These are phyloP conservation scores for Leuciscus idus DNA, from an alignment of 2,113 vertebrate genomes.

Conservation along the genomic window DNA sequence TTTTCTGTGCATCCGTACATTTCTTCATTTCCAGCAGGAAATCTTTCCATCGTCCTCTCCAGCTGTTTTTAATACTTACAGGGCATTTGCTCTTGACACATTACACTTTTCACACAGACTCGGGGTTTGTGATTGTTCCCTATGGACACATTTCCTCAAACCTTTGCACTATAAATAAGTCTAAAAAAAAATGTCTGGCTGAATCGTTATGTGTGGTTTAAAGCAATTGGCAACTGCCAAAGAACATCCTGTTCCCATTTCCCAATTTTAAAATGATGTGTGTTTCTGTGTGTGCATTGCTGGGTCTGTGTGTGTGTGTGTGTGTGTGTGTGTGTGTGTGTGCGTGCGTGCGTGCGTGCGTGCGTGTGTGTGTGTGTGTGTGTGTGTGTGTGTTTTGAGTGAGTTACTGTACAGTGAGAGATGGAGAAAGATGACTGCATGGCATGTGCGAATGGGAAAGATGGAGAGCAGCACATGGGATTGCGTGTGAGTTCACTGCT, in stretches of 20 bases:
- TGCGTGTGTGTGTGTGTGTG: too few species aligned
- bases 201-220: constrained; percentile 34
- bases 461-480: neutral
- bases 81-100: neutral
- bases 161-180: constrained; percentile 34
- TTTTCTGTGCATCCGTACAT: neutral
- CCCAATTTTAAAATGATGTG: constrained; percentile 1
- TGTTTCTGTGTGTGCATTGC: neutral
- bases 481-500: constrained; percentile 22
- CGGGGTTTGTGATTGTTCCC: constrained; percentile 8
- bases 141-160: constrained; percentile 7
- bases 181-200: neutral
- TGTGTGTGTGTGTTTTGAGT: neutral
- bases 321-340: neutral
- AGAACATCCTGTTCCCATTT: constrained; percentile 26
- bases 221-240: constrained; percentile 24
- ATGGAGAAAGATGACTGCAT: neutral
- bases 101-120: constrained; percentile 13
- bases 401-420: neutral
- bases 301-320: neutral
- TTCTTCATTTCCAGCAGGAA: neutral
- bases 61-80: constrained; percentile 11
- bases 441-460: constrained; percentile 8
- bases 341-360: too few species aligned
- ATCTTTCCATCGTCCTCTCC: neutral